These are phyloP conservation scores for Parus major DNA, from an alignment of 2,113 vertebrate genomes.

Conservation along the genomic window DNA sequence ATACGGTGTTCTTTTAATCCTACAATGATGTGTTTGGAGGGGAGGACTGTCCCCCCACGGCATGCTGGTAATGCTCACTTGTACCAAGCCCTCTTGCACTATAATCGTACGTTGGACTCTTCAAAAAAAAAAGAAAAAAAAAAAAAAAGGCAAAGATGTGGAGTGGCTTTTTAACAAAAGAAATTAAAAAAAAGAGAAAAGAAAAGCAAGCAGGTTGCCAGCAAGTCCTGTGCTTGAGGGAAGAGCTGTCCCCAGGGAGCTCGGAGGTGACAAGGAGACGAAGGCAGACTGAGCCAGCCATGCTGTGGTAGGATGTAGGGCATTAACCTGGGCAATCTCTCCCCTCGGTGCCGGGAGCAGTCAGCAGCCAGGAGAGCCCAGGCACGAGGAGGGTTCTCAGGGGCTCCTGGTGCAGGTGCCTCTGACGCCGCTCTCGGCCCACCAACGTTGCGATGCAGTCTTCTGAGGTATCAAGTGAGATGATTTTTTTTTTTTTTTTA, in stretches of 20 bases:
- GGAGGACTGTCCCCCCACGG: slow-evolving; percentile 3
- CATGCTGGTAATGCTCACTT: slow-evolving; percentile 59
- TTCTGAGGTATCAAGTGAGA: slow-evolving; percentile 67
- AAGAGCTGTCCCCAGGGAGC: background rate
- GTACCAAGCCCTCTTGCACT: slow-evolving; percentile 56
- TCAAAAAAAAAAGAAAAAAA: background rate
- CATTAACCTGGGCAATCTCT: background rate
- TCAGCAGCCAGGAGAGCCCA: background rate
- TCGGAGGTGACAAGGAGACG: background rate
- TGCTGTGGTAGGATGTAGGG: slow-evolving; percentile 10
- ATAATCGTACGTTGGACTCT: slow-evolving; percentile 31
- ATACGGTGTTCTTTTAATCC: slow-evolving; percentile 54
- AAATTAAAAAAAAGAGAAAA: background rate
- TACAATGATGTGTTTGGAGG: slow-evolving; percentile 52
- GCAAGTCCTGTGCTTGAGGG: background rate
- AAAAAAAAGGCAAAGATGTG: background rate
- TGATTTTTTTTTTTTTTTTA: slow-evolving; percentile 50
- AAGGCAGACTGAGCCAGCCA: background rate
- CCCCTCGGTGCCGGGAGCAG: background rate
- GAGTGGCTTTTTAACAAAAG: background rate
- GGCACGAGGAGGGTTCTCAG: background rate
- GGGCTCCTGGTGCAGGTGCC: background rate
- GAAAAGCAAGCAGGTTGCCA: background rate
- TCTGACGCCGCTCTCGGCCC: background rate
- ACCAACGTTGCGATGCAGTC: slow-evolving; percentile 49